Evolutionary conservation across 1,140 invertebrate genomes (phyloP).

Genomic region (Drusus annulatus): DNA sequence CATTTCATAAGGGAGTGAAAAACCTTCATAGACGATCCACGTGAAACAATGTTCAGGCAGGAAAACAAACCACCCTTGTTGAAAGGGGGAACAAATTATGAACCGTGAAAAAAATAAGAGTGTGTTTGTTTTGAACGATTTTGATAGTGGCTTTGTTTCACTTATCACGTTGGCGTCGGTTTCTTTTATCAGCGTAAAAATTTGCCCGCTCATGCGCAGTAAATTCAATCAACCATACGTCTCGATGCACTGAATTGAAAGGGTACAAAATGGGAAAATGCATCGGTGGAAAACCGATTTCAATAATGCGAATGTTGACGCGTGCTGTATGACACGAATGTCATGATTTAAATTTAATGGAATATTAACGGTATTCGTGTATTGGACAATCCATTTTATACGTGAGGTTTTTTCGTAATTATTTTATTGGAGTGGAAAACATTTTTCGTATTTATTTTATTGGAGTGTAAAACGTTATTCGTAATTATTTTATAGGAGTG

Average conservation of each 20-base stretch:
- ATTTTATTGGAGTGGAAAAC: too few relatives aligned
- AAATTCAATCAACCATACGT: conserved; percentile 30
- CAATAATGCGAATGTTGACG: conserved; percentile 29
- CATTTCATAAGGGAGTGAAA: too few relatives aligned
- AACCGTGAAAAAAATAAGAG: background rate
- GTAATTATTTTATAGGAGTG: too few relatives aligned
- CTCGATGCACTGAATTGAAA: conserved; percentile 30
- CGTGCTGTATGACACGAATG: background rate
- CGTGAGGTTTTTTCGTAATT: too few relatives aligned
- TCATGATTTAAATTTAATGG: background rate
- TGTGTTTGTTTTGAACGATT: background rate
- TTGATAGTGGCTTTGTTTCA: background rate
- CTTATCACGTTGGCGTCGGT: background rate
- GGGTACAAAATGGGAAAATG: conserved; percentile 11
- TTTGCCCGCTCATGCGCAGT: conserved; percentile 25
- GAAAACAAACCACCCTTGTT: too few relatives aligned
- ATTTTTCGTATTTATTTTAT: too few relatives aligned
- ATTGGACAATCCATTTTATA: too few relatives aligned
- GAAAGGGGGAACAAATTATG: too few relatives aligned
- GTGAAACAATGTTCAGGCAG: too few relatives aligned
- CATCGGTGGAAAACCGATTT: conserved; percentile 18
- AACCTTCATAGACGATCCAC: too few relatives aligned
- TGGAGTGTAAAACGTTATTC: too few relatives aligned
- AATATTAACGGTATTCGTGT: background rate
- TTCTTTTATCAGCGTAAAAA: background rate